phyloP scores from a whole-genome alignment of 1,140 invertebrate genomes.

The Wasmannia auropunctata region DNA sequence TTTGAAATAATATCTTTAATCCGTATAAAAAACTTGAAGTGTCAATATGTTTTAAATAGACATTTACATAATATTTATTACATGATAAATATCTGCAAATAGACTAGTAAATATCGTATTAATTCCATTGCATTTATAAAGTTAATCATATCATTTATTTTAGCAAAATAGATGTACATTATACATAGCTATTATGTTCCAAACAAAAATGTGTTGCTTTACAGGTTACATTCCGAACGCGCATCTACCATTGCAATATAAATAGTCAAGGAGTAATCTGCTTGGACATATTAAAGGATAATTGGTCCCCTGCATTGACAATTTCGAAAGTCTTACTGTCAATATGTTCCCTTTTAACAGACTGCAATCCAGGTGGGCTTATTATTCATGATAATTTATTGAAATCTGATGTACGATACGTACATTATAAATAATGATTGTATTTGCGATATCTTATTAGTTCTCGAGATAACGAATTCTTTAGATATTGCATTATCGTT shows the following conservation, averaged over 20 bases:
- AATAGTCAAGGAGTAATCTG: constrained; percentile 98
- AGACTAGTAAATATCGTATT: background rate
- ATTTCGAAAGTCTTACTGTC: constrained; percentile 98
- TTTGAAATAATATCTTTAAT: constrained; percentile 15
- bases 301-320: constrained; percentile 97
- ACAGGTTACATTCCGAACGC: constrained; percentile 97
- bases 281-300: constrained; percentile 97
- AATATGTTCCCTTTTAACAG: constrained; percentile 97
- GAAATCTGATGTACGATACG: background rate
- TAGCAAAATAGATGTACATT: background rate
- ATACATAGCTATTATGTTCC: background rate
- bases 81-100: background rate
- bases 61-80: constrained; percentile 6
- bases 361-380: constrained; percentile 96
- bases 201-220: constrained; percentile 70
- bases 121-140: background rate
- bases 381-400: constrained; percentile 21
- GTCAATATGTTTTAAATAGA: background rate
- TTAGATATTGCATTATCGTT: background rate
- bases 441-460: background rate
- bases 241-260: constrained; percentile 99
- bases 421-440: background rate
- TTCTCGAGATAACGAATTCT: background rate
- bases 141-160: background rate
- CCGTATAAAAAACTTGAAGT: background rate